Base-by-base conservation (phyloP, 2,888 invertebrate species). In the Lithophane semibrunnea region DNA sequence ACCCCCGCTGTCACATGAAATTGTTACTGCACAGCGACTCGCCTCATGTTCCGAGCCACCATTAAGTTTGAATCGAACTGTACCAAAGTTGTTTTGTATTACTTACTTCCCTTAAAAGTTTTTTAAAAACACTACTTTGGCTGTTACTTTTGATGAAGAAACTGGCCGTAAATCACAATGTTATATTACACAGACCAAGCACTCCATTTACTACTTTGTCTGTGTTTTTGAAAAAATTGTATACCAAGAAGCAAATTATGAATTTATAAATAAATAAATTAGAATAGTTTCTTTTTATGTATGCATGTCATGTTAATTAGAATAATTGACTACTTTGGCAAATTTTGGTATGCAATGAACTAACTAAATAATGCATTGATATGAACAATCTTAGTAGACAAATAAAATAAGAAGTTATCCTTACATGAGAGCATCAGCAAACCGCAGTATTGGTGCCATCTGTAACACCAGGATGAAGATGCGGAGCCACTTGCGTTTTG, bases 371-470 rank as follows among this genome's bases (percentile, higher is more conserved):
- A 49, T 13, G 5, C 18, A 44, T 64, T 42, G 9, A n/a, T 42
- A 42, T 9, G 0, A 29, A 49, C 24, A 1, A 65, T 54, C 12
- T 0, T 18, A 24, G 3, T 29, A 42, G n/a, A 12, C 0, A 60
- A 58, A 49, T 47, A 16, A 37, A 5, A 56, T 21, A 44, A 29
- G 10, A 68, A 66, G 4, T 2, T 24, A 4, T 37, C 84, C 94
- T 93, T 89, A 97, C 97, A 97, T 95, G 21, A 97, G 94, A 42
- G 97, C 97, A 94, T 97, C 97, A 75, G 96, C 97, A 88, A 97
- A 98, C 89, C 98, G 96, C 66, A 98, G 93, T 61, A 98, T 97
- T 0, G 98, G 98, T 3, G 98, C 98, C 92, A 98, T 96, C 94
- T 98, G 98, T 73, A 98, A 97, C 29, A 97, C 91, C 54, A 98